Evolutionary conservation across 2,888 invertebrate genomes (phyloP).

Genomic region (Portevinia maculata): DNA sequence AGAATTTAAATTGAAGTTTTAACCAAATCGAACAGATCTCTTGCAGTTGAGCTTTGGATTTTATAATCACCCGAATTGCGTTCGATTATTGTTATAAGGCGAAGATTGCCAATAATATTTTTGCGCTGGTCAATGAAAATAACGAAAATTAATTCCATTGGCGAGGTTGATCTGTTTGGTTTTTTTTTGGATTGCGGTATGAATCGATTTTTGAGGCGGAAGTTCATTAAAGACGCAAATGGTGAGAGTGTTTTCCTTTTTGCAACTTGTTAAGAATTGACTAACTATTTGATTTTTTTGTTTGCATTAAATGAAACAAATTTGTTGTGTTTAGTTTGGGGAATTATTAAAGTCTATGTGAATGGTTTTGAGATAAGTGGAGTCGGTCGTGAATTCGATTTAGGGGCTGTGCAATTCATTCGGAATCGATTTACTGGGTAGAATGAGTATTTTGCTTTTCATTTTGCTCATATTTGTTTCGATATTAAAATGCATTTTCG

Average conservation of each 20-base stretch:
- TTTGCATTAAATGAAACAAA: not conserved
- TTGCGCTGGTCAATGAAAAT: conserved; percentile 5
- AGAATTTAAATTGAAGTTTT: conserved; percentile 63
- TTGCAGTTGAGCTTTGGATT: conserved; percentile 12
- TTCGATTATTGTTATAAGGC: not conserved
- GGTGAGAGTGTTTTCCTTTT: conserved; percentile 52
- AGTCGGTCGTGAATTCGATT: too few species aligned
- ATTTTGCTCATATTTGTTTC: too few species aligned
- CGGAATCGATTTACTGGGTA: too few species aligned
- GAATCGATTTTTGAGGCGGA: conserved; percentile 39
- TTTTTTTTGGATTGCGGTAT: not conserved
- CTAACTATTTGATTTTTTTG: conserved; percentile 3
- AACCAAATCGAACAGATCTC: conserved; percentile 59
- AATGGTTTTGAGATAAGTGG: too few species aligned
- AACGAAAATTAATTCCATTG: conserved; percentile 29
- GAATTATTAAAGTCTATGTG: too few species aligned
- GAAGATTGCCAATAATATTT: conserved; percentile 10
- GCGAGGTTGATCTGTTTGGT: not conserved
- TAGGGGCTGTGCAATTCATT: too few species aligned
- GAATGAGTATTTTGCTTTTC: too few species aligned
- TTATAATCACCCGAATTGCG: conserved; percentile 11
- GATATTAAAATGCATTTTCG: too few species aligned
- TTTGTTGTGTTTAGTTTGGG: too few species aligned
- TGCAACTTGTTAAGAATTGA: conserved; percentile 32
- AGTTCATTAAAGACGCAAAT: conserved; percentile 56